These are phyloP conservation scores for Zele albiditarsus DNA, from an alignment of 2,888 invertebrate species.

Conservation along the genomic window DNA sequence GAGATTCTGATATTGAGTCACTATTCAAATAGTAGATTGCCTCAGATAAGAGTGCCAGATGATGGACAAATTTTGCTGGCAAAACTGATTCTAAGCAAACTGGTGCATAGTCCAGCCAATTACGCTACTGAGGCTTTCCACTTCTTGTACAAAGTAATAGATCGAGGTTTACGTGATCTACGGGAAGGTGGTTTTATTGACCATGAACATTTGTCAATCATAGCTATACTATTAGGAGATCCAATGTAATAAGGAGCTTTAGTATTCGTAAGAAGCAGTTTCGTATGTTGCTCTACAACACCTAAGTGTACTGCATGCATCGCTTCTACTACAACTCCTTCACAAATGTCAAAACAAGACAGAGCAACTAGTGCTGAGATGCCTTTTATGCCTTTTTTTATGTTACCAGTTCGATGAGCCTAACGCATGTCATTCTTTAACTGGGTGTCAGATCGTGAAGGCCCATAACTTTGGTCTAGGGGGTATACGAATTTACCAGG, in stretches of 20 bases:
- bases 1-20: conserved; percentile 14
- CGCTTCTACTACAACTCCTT: too few species aligned
- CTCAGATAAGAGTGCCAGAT: too few species aligned
- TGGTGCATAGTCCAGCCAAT: conserved; percentile 35
- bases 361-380: conserved; percentile 15
- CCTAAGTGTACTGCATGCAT: conserved; percentile 40
- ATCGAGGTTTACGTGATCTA: too few species aligned
- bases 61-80: too few species aligned
- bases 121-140: conserved; percentile 41
- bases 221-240: neutral
- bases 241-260: conserved; percentile 38
- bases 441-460: too few species aligned
- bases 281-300: conserved; percentile 32
- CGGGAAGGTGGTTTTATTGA: conserved; percentile 32
- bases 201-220: conserved; percentile 24
- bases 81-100: conserved; percentile 22
- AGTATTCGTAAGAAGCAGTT: conserved; percentile 19
- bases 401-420: too few species aligned
- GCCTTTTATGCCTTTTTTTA: conserved; percentile 21
- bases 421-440: too few species aligned
- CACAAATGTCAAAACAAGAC: conserved; percentile 31
- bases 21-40: too few species aligned
- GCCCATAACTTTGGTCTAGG: neutral
- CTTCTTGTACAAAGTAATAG: too few species aligned
- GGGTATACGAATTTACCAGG: conserved; percentile 4